Conservation (phyloP, 1,140 invertebrate species). For the Penaeus chinensis region DNA sequence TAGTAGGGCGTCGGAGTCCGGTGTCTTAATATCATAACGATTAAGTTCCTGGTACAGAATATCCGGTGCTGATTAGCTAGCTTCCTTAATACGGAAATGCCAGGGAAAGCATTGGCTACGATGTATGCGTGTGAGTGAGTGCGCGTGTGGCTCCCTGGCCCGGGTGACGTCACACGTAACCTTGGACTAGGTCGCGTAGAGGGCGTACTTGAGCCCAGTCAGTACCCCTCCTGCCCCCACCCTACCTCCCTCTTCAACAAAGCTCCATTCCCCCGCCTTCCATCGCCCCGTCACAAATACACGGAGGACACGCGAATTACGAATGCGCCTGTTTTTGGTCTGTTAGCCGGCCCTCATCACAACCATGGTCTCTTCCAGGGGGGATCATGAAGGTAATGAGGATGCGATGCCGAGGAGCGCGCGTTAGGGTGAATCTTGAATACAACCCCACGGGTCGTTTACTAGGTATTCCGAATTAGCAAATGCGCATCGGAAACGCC, state of each 20-base stretch:
- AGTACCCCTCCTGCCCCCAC: background rate
- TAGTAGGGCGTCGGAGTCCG: no score
- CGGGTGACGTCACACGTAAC: conserved; percentile 53
- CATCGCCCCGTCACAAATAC: background rate
- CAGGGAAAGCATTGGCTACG: conserved; percentile 27
- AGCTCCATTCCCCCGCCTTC: background rate
- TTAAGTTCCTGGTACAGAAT: no score
- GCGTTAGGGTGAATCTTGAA: no score
- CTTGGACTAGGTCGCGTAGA: conserved; percentile 59
- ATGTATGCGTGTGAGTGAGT: conserved; percentile 33
- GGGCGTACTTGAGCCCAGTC: conserved; percentile 40
- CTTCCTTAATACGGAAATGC: conserved; percentile 27
- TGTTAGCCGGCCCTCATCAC: no score
- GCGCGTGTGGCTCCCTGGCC: conserved; percentile 17
- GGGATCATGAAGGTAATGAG: no score
- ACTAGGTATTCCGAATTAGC: conserved; percentile 33
- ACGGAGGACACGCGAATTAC: no score
- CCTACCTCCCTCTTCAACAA: background rate
- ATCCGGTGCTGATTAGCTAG: no score
- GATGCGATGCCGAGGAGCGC: no score
- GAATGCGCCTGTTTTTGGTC: no score
- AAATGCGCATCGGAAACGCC: conserved; percentile 47
- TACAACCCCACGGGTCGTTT: background rate
- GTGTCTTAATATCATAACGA: no score
- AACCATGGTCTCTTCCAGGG: no score